A percentile compares a stretch with the other conserved stretches of the same genome.
These are phyloP conservation scores for Sternotherus odoratus DNA, from an alignment of 2,797 vertebrate species.

Conservation along the genomic window DNA sequence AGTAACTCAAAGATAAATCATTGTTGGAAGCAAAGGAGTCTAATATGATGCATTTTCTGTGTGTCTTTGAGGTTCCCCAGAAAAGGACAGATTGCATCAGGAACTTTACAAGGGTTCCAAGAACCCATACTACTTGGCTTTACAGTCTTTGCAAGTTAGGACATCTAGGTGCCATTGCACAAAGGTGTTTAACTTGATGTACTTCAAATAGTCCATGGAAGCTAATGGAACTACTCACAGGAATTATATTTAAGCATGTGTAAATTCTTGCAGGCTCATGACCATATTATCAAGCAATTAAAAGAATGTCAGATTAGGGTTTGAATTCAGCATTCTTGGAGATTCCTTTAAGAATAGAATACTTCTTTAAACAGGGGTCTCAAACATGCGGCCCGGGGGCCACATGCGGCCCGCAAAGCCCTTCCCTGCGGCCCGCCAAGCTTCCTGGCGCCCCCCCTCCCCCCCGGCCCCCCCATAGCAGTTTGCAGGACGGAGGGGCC, in stretches of 20 bases:
- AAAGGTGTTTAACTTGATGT: not conserved
- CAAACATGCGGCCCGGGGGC: no score
- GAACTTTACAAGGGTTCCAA: not conserved
- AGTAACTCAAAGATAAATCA: accelerated
- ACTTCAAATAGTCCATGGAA: not conserved
- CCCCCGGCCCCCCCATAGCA: no score
- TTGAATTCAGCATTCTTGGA: not conserved
- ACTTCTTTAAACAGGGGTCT: not conserved
- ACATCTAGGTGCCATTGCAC: not conserved
- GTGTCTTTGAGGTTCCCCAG: accelerated
- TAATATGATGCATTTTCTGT: accelerated
- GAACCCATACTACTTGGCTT: not conserved
- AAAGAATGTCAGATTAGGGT: not conserved
- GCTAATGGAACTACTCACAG: not conserved
- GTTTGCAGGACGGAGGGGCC: no score
- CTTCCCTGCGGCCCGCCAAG: no score
- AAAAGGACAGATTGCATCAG: not conserved
- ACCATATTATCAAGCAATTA: not conserved
- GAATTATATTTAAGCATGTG: not conserved
- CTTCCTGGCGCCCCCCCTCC: no score
- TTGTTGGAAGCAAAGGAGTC: accelerated
- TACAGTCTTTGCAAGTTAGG: not conserved
- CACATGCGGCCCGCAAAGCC: no score
- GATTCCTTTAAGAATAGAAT: not conserved
- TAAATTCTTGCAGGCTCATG: not conserved